Evolutionary conservation across 92 coral and sea anemone genomes (phyloP), one percentile per base, ranked within the genome.

Genomic region (Heliopora coerulea): DNA sequence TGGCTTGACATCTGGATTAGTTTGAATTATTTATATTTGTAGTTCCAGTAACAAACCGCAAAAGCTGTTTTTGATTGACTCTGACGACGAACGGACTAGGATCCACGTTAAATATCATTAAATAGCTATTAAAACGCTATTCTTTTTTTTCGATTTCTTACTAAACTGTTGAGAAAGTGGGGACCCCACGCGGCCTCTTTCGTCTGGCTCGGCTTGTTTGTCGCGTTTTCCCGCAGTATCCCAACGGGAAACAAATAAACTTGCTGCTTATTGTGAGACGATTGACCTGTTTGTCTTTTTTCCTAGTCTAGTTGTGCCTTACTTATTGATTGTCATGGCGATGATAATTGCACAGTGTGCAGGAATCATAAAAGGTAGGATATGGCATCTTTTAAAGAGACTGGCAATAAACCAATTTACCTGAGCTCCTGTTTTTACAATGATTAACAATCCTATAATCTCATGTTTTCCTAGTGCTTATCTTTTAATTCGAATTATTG

Each of bases 171-270:
- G n/a, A 46, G 17, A 25, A 33, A 67, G 74, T 48, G 27, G 18
- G 72, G 27, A 54, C 52, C 72, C 72, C 35, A 67, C 74, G 74
- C 74, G 74, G 74, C 27, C 39, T 67, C 74, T 67, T 67, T 67
- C 59, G 74, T 67, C 74, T 67, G 54, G 74, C 74, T 29, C 41
- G n/a, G 59, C 27, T 10, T 44, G 52, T n/a, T 37, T 4, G 19
- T 44, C 30, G 74, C 54, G 40, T 67, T 52, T 65, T 52, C 72
- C 33, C 72, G 1, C 17, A 65, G 72, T 67, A 35, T 67, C 58
- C 74, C 74, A 67, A 44, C 11, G 74, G 40, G 74, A 44, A 33
- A 67, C 41, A 34, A 65, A 52, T 39, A 26, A 39, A 54, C 6
- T 42, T 65, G 50, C 8, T 65, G 18, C 48, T 65, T 65, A 26